phyloP scores from a whole-genome alignment of 2,113 vertebrate species.

The Hiodon tergisus region DNA sequence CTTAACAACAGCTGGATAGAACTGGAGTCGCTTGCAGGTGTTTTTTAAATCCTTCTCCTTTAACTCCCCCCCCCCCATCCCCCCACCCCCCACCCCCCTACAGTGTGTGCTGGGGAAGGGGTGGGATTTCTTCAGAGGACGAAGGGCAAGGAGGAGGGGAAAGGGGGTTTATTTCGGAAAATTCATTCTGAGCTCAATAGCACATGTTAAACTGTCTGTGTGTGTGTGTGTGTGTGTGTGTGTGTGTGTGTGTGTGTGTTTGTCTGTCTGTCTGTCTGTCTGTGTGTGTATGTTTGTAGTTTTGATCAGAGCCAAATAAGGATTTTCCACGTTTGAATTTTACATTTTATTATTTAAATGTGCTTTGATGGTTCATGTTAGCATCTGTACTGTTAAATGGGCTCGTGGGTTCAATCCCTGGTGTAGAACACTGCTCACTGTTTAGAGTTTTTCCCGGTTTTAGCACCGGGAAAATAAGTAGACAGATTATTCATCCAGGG shows the following conservation, averaged over 20 bases:
- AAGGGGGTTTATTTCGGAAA: conserved; percentile 57
- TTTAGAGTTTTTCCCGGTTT: too few species aligned
- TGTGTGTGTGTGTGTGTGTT: conserved; percentile 16
- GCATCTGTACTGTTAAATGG: too few species aligned
- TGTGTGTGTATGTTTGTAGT: conserved; percentile 9
- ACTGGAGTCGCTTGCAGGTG: conserved; percentile 40
- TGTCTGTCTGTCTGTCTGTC: conserved; percentile 18
- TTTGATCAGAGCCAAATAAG: background rate
- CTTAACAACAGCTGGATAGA: too few species aligned
- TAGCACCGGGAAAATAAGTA: too few species aligned
- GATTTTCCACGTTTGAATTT: too few species aligned
- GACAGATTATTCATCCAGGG: too few species aligned
- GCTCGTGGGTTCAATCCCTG: too few species aligned
- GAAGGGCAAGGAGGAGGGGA: conserved; percentile 35
- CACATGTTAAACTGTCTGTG: conserved; percentile 11
- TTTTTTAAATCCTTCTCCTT: conserved; percentile 43
- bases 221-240: conserved; percentile 22
- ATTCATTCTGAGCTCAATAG: conserved; percentile 37
- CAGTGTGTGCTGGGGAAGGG: conserved; percentile 8
- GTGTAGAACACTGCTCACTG: too few species aligned
- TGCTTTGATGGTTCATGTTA: too few species aligned
- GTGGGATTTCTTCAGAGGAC: conserved; percentile 41
- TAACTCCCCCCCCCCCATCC: conserved; percentile 9
- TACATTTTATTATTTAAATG: too few species aligned
- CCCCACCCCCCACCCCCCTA: conserved; percentile 2